These are phyloP conservation scores for Coptodon bakossiorum DNA, from an alignment of 2,113 vertebrate species.

Conservation along the genomic window DNA sequence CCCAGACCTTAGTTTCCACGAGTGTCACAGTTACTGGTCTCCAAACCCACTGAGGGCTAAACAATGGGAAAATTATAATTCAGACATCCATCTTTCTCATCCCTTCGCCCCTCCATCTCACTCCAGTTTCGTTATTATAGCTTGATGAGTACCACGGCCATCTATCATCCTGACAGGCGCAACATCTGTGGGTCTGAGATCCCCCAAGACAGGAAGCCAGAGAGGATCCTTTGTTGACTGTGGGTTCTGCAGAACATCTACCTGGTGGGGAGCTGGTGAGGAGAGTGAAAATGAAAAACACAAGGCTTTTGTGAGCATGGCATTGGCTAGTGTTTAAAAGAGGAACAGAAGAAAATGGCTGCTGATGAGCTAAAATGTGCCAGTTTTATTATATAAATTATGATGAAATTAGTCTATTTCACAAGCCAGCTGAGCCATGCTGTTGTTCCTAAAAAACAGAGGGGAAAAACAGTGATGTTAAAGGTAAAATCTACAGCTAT, in stretches of 20 bases:
- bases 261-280: neutral
- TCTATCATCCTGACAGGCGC: neutral
- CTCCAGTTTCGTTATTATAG: neutral
- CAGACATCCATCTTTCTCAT: neutral
- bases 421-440: neutral
- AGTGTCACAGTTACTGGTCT: neutral
- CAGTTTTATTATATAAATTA: neutral
- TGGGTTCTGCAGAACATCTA: neutral
- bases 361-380: neutral
- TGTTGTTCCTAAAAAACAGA: neutral
- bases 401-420: neutral
- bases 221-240: neutral
- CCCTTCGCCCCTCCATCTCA: neutral
- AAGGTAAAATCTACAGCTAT: neutral
- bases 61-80: neutral
- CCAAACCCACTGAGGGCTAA: neutral
- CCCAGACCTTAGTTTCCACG: neutral
- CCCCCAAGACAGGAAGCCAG: neutral
- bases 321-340: neutral
- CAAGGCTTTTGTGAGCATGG: neutral
- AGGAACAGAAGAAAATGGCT: neutral
- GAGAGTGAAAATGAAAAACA: neutral
- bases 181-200: neutral
- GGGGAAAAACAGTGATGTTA: neutral
- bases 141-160: neutral